A percentile compares a stretch with the other conserved stretches of the same genome.
Evolutionary conservation across 2,113 vertebrate species (phyloP).

Genomic region (Rhea pennata): DNA sequence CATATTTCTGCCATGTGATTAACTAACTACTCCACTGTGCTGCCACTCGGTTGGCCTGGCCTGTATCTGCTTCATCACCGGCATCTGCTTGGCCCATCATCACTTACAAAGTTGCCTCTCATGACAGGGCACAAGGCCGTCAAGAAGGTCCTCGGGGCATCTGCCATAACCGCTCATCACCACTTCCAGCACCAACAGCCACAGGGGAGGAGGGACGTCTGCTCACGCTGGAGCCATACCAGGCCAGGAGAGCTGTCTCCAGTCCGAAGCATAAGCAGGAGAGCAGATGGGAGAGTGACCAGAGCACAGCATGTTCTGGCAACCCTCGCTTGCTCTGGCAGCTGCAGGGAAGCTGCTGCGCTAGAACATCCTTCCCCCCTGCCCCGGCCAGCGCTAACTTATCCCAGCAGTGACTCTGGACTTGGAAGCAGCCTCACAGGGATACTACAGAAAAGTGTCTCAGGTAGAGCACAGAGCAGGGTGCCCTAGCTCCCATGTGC

Average conservation of each 20-base stretch:
- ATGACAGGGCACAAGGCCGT: neutral
- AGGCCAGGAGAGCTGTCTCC: neutral
- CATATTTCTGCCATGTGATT: neutral
- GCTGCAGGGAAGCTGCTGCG: neutral
- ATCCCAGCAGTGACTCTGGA: neutral
- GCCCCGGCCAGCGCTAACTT: neutral
- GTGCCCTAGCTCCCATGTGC: neutral
- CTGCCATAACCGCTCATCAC: neutral
- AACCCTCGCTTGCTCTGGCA: neutral
- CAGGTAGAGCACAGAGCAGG: accelerated
- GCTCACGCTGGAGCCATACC: neutral
- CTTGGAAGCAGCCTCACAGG: neutral
- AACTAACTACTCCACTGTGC: constrained; percentile 1
- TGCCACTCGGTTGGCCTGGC: neutral
- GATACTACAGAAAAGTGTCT: neutral
- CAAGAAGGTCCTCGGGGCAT: neutral
- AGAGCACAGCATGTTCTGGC: neutral
- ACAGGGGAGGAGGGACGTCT: neutral
- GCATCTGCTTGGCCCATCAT: accelerated
- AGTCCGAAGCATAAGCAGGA: neutral
- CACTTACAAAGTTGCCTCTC: neutral
- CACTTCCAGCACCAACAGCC: neutral
- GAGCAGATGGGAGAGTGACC: neutral
- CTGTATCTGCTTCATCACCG: neutral
- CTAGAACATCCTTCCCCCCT: neutral